Evolutionary conservation across 2,113 vertebrate genomes (phyloP).

Genomic region (Odobenus rosmarus): DNA sequence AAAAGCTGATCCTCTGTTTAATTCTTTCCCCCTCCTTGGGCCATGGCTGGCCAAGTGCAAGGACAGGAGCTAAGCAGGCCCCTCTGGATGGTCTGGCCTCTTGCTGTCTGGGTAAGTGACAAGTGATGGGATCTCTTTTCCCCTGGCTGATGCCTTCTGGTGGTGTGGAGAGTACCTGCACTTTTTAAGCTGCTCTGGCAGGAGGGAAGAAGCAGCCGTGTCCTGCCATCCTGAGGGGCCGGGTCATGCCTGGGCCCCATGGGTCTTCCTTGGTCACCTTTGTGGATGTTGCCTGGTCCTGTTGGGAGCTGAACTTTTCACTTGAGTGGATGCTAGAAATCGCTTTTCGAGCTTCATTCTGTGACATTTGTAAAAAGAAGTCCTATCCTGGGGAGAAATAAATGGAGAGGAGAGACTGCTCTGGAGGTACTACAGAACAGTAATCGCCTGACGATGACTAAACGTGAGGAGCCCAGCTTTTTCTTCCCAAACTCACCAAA

Average conservation of each 20-base stretch:
- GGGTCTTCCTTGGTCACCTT: conserved; percentile 10
- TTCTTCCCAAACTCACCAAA: not conserved
- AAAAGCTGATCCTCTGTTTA: conserved; percentile 74
- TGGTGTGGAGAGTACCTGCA: not conserved
- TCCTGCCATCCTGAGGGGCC: not conserved
- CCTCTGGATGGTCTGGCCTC: not conserved
- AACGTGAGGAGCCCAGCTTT: not conserved
- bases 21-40: conserved; percentile 61
- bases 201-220: not conserved
- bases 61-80: not conserved
- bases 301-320: conserved; percentile 63
- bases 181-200: not conserved
- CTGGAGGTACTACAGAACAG: not conserved
- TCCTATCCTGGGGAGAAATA: conserved; percentile 44
- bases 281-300: not conserved
- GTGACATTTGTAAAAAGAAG: conserved; percentile 50
- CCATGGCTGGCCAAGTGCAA: not conserved
- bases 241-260: not conserved
- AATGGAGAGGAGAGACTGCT: not conserved
- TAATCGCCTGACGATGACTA: not conserved
- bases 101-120: not conserved
- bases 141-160: not conserved
- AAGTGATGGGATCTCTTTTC: not conserved
- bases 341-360: conserved; percentile 1
- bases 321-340: conserved; percentile 14